Evolutionary conservation across 2,113 vertebrate species (phyloP).

Genomic region (Plectropomus leopardus): DNA sequence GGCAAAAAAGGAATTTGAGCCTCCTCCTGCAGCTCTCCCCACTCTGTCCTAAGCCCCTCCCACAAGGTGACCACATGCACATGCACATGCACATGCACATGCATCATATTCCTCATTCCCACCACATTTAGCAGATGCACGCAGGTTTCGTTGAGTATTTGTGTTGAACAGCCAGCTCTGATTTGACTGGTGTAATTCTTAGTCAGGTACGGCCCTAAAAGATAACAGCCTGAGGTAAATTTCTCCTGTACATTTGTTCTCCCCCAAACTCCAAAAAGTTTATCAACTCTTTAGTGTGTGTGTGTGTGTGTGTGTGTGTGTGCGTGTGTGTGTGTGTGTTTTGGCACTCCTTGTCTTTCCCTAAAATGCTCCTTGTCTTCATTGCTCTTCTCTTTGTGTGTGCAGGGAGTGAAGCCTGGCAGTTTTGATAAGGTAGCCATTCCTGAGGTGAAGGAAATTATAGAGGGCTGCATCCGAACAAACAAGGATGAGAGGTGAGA

Average conservation of each 20-base stretch:
- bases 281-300: not conserved
- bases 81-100: too few species aligned
- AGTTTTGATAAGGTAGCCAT: conserved; percentile 99
- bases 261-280: not conserved
- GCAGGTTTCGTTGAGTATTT: too few species aligned
- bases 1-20: too few species aligned
- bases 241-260: not conserved
- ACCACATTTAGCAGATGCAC: too few species aligned
- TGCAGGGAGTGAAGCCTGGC: conserved; percentile 96
- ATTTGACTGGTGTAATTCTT: too few species aligned
- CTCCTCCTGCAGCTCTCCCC: too few species aligned
- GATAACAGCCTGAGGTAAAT: not conserved
- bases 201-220: too few species aligned
- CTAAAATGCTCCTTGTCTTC: not conserved
- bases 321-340: not conserved
- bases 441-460: conserved; percentile 99
- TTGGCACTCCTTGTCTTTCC: not conserved
- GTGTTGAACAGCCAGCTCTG: too few species aligned
- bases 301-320: too few species aligned
- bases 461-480: conserved; percentile 97
- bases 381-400: conserved; percentile 22
- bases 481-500: conserved; percentile 97
- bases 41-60: too few species aligned
- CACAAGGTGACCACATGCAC: too few species aligned
- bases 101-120: too few species aligned